phyloP scores from a whole-genome alignment of 1,140 invertebrate species.

The Calephelis nemesis region DNA sequence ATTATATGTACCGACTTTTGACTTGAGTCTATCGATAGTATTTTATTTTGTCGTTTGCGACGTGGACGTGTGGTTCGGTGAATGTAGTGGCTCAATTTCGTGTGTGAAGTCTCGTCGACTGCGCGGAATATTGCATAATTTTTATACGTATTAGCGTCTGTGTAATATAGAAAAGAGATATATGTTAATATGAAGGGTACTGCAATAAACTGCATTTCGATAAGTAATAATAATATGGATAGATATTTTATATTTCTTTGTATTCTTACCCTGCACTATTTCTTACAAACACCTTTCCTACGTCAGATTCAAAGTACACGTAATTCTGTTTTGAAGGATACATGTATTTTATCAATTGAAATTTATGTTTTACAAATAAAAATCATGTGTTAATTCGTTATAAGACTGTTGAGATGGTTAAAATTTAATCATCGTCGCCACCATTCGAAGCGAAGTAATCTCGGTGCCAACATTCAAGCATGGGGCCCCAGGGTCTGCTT shows the following conservation, averaged over 20 bases:
- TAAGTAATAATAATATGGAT: conserved; percentile 57
- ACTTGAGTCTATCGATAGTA: conserved; percentile 51
- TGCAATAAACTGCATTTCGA: conserved; percentile 68
- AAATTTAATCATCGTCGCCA: background rate
- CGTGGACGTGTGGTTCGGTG: conserved; percentile 29
- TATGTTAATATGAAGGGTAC: conserved; percentile 61
- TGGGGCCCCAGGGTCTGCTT: no score
- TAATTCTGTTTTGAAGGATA: conserved; percentile 6
- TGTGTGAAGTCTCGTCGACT: conserved; percentile 41
- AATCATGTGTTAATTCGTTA: conserved; percentile 2
- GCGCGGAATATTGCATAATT: conserved; percentile 55
- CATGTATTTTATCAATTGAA: conserved; percentile 1
- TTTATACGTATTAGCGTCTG: conserved; percentile 55
- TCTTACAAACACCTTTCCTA: conserved; percentile 7
- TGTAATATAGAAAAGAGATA: conserved; percentile 59
- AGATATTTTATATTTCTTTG: conserved; percentile 60
- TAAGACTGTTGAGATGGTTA: conserved; percentile 1
- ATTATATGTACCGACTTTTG: conserved; percentile 67
- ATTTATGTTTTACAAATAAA: conserved; percentile 13
- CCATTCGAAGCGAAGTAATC: no score
- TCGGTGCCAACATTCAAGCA: no score
- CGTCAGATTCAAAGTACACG: background rate
- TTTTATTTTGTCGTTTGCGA: conserved; percentile 35
- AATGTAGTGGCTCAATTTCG: conserved; percentile 45
- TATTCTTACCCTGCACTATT: conserved; percentile 35